Percentiles rank a stretch among this genome's conserved stretches.
Conservation (phyloP, 2,888 invertebrate species). For the Rhogogaster chlorosoma region DNA sequence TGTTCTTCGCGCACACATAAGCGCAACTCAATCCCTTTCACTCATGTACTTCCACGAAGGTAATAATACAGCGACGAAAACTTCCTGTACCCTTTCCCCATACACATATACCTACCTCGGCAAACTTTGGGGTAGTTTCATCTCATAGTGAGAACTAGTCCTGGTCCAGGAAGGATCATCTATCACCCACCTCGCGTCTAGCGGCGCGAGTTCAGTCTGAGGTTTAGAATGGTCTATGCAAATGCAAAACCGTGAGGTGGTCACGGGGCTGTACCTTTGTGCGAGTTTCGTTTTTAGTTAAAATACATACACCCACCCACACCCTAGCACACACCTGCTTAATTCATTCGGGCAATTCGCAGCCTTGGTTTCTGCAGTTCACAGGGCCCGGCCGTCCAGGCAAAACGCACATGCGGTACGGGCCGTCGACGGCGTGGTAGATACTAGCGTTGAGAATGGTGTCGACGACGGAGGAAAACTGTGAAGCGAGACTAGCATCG, state of each 20-base stretch:
- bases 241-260: constrained; percentile 49
- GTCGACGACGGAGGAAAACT: constrained; percentile 66
- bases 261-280: constrained; percentile 51
- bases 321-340: not conserved
- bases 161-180: constrained; percentile 30
- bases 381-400: not conserved
- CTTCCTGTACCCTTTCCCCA: not conserved
- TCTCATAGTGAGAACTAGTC: constrained; percentile 7
- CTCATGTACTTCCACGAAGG: not conserved
- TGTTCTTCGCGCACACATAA: not conserved
- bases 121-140: constrained; percentile 29
- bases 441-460: constrained; percentile 34
- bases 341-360: constrained; percentile 37
- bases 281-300: constrained; percentile 56
- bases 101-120: not conserved
- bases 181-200: constrained; percentile 18
- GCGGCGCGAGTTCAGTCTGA: constrained; percentile 4
- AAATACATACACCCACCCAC: constrained; percentile 40
- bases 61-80: not conserved
- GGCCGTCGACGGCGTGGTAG: not conserved
- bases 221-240: constrained; percentile 52
- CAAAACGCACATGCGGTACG: constrained; percentile 33
- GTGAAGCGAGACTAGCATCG: constrained; percentile 69
- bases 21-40: not conserved
- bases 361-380: not conserved